Evolutionary conservation across 1,140 invertebrate species (phyloP), one percentile per base, ranked within the genome.

Genomic region (Polyergus mexicanus): DNA sequence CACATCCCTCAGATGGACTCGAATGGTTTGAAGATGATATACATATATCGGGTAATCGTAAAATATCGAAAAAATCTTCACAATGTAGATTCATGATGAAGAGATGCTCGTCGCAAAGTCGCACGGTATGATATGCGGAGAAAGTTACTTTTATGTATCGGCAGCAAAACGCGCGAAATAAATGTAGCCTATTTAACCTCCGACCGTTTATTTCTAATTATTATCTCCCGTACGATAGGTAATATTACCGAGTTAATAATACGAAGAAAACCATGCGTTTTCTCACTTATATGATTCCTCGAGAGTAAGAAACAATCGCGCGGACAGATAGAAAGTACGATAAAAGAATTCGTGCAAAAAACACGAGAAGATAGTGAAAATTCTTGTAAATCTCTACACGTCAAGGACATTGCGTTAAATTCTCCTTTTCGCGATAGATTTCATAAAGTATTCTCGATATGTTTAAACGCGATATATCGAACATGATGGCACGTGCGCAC

Each of bases 131-230:
- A 13, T 3, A 28, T 62, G 19, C 6, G 8, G 86, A 88, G 86
- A 89, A 89, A 89, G 86, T 72, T 71, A 87, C 77, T 54, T 44
- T 51, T 16, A 47, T 60, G 38, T 44, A 85, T 84, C 56, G 63
- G 63, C 78, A 51, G 35, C 51, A 47, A 47, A 66, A 78, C 19
- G 56, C 60, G 35, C 58, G 62, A 76, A 66, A 78, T 84, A 68
- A 77, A 62, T 35, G 25, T 44, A 25, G 65, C 38, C 22, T 54
- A 78, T 80, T 80, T 88, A 80, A 80, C 81, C 81, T 22, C 10
- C 32, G 72, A 60, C 35, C 60, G 28, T 51, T 65, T 28, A 32
- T 44, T 35, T 41, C 75, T 78, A 86, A 89, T 89, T 89, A 86
- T 81, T 60, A 63, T 58, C 75, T 25, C 28, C 51, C 32, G 19